Conservation (phyloP, 2,797 vertebrate species). For the Hylomyscus alleni region DNA sequence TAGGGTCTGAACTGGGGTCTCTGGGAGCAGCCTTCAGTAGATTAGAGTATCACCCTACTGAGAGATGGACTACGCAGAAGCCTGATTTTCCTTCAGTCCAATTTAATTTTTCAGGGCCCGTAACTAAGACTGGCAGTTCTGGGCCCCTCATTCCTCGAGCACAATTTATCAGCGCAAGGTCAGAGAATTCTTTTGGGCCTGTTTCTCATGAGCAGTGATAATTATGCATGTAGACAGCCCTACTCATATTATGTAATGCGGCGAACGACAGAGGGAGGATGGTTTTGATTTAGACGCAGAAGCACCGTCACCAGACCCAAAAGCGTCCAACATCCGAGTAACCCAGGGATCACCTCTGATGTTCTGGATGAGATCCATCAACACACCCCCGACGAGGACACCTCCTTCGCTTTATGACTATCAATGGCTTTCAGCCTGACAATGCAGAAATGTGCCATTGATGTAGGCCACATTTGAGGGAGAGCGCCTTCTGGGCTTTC, state of each 20-base stretch:
- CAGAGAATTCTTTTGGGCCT: constrained; percentile 83
- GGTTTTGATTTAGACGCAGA: constrained; percentile 83
- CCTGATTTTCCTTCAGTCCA: constrained; percentile 86
- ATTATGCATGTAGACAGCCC: constrained; percentile 79
- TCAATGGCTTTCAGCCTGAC: constrained; percentile 75
- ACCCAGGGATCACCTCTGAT: constrained; percentile 80
- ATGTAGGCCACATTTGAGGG: constrained; percentile 71
- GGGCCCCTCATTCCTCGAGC: constrained; percentile 82
- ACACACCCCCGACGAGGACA: constrained; percentile 77
- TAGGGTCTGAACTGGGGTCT: constrained; percentile 86
- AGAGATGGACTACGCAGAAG: constrained; percentile 84
- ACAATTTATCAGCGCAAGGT: constrained; percentile 86
- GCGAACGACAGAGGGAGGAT: constrained; percentile 60
- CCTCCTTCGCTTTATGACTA: constrained; percentile 75
- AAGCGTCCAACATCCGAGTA: constrained; percentile 67
- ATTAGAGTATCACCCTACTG: constrained; percentile 82
- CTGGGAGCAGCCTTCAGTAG: constrained; percentile 82
- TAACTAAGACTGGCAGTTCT: constrained; percentile 87
- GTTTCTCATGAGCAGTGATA: constrained; percentile 85
- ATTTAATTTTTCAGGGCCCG: constrained; percentile 85
- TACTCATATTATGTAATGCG: constrained; percentile 68
- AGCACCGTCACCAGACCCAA: constrained; percentile 69
- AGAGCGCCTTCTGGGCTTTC: constrained; percentile 71
- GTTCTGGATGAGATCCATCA: constrained; percentile 81
- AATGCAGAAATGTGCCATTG: constrained; percentile 78